A percentile compares a stretch with the other conserved stretches of the same genome.
Evolutionary conservation across 2,797 vertebrate genomes (phyloP).

Genomic region (Liparis tanakae): DNA sequence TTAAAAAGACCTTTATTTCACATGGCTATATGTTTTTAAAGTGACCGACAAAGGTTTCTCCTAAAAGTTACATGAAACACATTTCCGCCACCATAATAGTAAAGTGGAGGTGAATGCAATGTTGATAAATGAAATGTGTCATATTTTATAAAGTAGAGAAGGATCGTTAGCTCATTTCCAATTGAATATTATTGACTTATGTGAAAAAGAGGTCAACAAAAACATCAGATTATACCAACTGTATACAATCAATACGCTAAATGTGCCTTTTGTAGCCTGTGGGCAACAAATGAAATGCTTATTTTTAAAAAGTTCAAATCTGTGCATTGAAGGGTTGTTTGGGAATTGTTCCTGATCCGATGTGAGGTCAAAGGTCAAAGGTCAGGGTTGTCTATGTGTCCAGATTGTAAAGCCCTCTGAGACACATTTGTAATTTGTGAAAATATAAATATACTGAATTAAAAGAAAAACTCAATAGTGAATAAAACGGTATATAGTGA

Average conservation of each 20-base stretch:
- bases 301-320: not conserved
- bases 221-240: not conserved
- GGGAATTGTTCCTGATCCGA: too few relatives aligned
- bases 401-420: too few relatives aligned
- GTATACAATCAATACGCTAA: not conserved
- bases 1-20: not conserved
- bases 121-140: not conserved
- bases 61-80: not conserved
- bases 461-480: too few relatives aligned
- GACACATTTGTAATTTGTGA: too few relatives aligned
- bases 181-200: constrained; percentile 1
- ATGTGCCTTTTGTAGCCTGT: too few relatives aligned
- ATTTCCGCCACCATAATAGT: not conserved
- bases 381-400: too few relatives aligned
- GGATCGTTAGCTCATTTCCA: not conserved
- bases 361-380: too few relatives aligned
- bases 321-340: not conserved
- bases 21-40: not conserved
- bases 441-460: too few relatives aligned
- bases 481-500: too few relatives aligned
- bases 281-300: not conserved
- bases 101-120: not conserved
- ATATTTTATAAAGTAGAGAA: not conserved
- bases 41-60: not conserved
- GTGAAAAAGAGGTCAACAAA: not conserved